Percentiles rank a stretch among this genome's conserved stretches.
Conservation (phyloP, 2,113 vertebrate species). For the Clarias batrachus region DNA sequence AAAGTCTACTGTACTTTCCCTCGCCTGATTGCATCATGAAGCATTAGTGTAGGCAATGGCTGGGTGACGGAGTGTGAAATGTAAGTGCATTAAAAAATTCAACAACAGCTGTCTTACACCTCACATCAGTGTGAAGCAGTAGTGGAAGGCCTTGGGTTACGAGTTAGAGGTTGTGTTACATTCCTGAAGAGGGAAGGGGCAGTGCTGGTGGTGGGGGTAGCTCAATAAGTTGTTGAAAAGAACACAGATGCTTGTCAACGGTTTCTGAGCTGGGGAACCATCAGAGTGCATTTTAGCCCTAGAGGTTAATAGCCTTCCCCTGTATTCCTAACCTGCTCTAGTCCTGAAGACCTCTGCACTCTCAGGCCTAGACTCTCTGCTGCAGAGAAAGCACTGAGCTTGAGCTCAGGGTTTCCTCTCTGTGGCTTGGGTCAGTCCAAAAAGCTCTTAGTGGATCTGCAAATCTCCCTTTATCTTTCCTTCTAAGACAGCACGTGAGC, state of each 20-base stretch:
- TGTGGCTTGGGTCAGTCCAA: slow-evolving; percentile 62
- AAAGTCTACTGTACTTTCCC: slow-evolving; percentile 68
- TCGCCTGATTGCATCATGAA: slow-evolving; percentile 82
- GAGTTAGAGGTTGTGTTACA: slow-evolving; percentile 82
- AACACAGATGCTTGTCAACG: slow-evolving; percentile 94
- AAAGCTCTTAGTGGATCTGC: slow-evolving; percentile 62
- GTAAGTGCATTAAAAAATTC: slow-evolving; percentile 59
- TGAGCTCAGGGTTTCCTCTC: slow-evolving; percentile 60
- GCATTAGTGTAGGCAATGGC: slow-evolving; percentile 72
- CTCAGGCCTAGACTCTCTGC: slow-evolving; percentile 7
- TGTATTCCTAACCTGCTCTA: slow-evolving; percentile 76
- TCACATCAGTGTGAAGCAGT: slow-evolving; percentile 69
- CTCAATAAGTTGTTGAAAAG: slow-evolving; percentile 94
- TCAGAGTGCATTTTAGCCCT: slow-evolving; percentile 85
- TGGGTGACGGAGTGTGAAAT: slow-evolving; percentile 63
- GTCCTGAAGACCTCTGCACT: slow-evolving; percentile 68
- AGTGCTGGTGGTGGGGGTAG: slow-evolving; percentile 57
- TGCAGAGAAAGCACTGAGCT: neutral
- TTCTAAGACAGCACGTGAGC: slow-evolving; percentile 54
- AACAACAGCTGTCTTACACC: slow-evolving; percentile 70
- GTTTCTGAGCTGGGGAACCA: slow-evolving; percentile 81
- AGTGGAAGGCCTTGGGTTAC: slow-evolving; percentile 77
- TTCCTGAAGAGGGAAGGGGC: slow-evolving; percentile 79
- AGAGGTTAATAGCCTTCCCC: slow-evolving; percentile 84
- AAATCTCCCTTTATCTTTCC: slow-evolving; percentile 59